phyloP scores from a whole-genome alignment of 2,113 vertebrate species.

The Pituophis catenifer region DNA sequence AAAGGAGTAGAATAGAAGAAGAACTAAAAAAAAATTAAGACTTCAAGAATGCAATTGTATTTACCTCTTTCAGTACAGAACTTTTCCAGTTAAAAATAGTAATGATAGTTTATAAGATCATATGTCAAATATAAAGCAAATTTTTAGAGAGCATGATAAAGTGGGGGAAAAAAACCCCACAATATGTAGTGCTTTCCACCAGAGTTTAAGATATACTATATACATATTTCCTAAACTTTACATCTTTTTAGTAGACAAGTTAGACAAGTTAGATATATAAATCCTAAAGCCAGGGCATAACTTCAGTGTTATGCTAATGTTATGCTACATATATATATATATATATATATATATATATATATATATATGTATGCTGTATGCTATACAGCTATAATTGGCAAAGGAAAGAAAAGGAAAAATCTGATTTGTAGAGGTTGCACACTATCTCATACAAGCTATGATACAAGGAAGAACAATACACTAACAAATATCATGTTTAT shows the following conservation, averaged over 20 bases:
- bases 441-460: not conserved
- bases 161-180: accelerated
- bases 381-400: no score
- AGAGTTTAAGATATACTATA: not conserved
- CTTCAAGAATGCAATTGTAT: not conserved
- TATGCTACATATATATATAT: no score
- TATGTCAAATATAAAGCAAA: not conserved
- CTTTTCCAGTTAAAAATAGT: not conserved
- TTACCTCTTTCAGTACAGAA: not conserved
- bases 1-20: not conserved
- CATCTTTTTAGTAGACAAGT: not conserved
- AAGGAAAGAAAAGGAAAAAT: no score
- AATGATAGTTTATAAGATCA: not conserved
- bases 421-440: not conserved
- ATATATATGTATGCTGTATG: no score
- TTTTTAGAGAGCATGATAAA: not conserved
- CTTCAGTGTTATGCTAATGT: no score
- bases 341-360: no score
- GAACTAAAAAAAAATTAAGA: not conserved
- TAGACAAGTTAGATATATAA: no score
- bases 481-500: not conserved
- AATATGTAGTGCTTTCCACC: not conserved
- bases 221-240: not conserved
- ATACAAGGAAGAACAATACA: not conserved
- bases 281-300: no score